Base-by-base conservation (phyloP, 1,140 invertebrate species). In the Drosophila novamexicana region DNA sequence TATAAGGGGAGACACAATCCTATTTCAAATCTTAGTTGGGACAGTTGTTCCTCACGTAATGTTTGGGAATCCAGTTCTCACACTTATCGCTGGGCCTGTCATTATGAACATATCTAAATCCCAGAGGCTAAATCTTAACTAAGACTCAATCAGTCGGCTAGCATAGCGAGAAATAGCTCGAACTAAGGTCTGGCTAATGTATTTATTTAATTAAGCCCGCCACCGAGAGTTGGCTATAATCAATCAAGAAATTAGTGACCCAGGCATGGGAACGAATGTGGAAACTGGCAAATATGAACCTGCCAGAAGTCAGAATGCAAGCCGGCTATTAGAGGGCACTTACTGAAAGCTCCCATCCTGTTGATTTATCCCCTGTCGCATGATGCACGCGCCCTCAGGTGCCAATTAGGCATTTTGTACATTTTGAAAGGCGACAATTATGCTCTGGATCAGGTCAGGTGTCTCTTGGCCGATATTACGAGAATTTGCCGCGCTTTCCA, bases 361-460 rank as follows among this genome's bases (percentile, higher is more conserved):
- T 10, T 44, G 45, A 34, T 56, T 45, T 44, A 39, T 45, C 44
- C 49, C 52, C 54, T 54, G 54, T n/a, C 39, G 50, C 59, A 73
- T 66, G 59, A 50, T 18, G 72, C 12, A 62, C 40, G 69, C 63
- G 36, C 56, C 29, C 42, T 36, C 45, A 73, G 68, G 80, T 84
- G 84, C 81, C 84, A 89, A 89, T 89, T 89, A 84, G 68, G 78
- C 81, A 89, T 89, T 89, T 84, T 84, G 75, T 84, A 44, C 76
- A 71, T 81, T 70, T 62, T 71, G 22, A 37, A 67, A 76, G 70
- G 83, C 59, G 77, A 88, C 83, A 88, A 88, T 88, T 88, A 86
- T 68, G 18, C 37, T 56, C 40, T 47, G 64, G 57, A 22, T 10
- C 6, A 18, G 37, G 64, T 68, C 70, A 73, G 64, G 64, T 73